Base-by-base conservation (phyloP, 2,113 vertebrate genomes). In the Hippocampus zosterae region DNA sequence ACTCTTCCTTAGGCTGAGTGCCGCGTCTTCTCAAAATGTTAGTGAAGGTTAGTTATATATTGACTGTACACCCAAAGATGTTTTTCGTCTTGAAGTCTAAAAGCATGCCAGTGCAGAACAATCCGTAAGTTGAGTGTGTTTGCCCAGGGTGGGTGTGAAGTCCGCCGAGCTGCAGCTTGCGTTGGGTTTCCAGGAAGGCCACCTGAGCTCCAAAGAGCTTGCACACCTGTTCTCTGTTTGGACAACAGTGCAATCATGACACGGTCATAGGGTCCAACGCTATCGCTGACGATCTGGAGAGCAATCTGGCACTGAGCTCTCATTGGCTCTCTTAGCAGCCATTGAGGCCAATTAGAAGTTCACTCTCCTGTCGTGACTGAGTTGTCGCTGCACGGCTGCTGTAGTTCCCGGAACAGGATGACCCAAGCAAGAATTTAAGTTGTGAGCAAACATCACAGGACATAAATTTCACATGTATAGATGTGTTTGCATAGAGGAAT, bases 221-320 rank as follows among this genome's bases (percentile, higher is more conserved):
- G 60, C 78, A 85, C 88, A 90, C 86, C 84, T 87, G 87, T 78
- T 87, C 81, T 85, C 67, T 83, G 88, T 90, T 90, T 89, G 89
- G 84, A 87, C 83, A 89, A 84, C 82, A 85, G 72, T 0, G 13
- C 72, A 81, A 77, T 85, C 59, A 62, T 65, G 53, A 61, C 72
- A 42, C 56, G 71, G 74, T 79, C 83, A 81, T 27, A 25, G 72
- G 44, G 88, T 74, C 85, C 86, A 86, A 85, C 76, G 71, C 80
- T 89, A 86, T 90, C 87, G 65, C 73, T 42, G 73, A 50, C 8
- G 48, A 88, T 89, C 88, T 79, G 75, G 40, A 78, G 74, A 64
- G 79, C 82, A 82, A 84, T 82, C 62, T 66, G 48, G 57, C 44
- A 68, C 87, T 88, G 90, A 91, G 90, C 87, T 73, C 71, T 85